Percentiles rank a stretch among this genome's conserved stretches.
Evolutionary conservation across 2,113 vertebrate species (phyloP).

Genomic region (Balaenoptera acutorostrata): DNA sequence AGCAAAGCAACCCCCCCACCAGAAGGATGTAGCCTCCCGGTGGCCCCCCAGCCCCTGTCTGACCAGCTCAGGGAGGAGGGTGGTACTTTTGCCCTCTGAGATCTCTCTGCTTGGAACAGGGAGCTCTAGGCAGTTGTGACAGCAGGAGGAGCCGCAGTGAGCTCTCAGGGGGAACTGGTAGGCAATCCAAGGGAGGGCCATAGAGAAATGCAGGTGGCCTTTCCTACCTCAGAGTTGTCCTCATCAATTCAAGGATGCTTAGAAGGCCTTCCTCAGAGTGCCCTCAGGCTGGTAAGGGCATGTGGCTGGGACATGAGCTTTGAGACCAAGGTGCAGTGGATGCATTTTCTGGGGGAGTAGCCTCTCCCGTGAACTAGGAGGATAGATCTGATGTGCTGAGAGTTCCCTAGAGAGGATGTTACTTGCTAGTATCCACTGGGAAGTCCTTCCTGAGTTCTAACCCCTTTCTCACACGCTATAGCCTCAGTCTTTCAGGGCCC

Average conservation of each 20-base stretch:
- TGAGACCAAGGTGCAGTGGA: not conserved
- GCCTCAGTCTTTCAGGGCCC: not conserved
- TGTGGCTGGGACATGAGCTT: not conserved
- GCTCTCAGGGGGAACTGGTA: not conserved
- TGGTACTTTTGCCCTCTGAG: not conserved
- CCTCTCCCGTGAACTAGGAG: not conserved
- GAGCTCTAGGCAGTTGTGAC: not conserved
- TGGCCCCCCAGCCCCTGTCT: not conserved
- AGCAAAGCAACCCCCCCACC: conserved; percentile 56
- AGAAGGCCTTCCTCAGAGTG: not conserved
- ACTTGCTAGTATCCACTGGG: not conserved
- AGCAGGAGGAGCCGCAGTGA: not conserved
- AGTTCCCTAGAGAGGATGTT: not conserved
- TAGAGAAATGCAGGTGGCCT: not conserved
- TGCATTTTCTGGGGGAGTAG: not conserved
- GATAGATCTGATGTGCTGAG: not conserved
- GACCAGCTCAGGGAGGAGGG: not conserved
- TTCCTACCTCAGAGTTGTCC: not conserved
- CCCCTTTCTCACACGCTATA: not conserved
- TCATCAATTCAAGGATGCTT: not conserved
- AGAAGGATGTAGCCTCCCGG: not conserved
- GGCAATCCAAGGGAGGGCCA: not conserved
- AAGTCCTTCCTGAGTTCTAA: conserved; percentile 2
- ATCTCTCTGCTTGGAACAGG: not conserved
- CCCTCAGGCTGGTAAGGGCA: not conserved